Percentiles rank a stretch among this genome's conserved stretches.
Conservation (phyloP, 2,797 vertebrate genomes). For the Arrhamphus sclerolepis region DNA sequence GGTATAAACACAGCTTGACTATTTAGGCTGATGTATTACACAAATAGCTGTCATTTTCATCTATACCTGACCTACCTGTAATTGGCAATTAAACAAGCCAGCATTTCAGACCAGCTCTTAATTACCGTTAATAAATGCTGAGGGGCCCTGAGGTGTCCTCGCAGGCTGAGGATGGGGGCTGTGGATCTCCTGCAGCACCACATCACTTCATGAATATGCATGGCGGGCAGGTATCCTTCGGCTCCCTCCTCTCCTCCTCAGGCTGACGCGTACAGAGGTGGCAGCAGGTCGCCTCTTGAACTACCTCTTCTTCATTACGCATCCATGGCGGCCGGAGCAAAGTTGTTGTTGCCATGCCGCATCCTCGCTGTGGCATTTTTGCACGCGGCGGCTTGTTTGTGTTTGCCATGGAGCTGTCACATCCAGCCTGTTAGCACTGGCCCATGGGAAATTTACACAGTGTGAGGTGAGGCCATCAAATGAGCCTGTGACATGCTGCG, state of each 20-base stretch:
- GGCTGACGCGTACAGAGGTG: conserved; percentile 39
- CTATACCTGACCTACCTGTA: conserved; percentile 76
- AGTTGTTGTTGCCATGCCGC: conserved; percentile 28
- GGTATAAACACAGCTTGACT: conserved; percentile 64
- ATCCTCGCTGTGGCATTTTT: conserved; percentile 47
- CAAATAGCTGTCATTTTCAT: conserved; percentile 78
- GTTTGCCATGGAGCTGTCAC: conserved; percentile 66
- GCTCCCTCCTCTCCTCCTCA: conserved; percentile 18
- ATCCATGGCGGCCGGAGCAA: conserved; percentile 27
- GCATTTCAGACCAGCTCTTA: conserved; percentile 78
- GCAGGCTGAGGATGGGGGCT: conserved; percentile 36
- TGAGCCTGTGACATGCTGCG: conserved; percentile 41
- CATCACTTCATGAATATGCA: conserved; percentile 76
- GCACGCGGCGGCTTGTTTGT: conserved; percentile 54
- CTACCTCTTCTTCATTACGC: conserved; percentile 54
- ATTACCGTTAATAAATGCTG: conserved; percentile 79
- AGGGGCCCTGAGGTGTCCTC: conserved; percentile 70
- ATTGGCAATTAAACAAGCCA: conserved; percentile 82
- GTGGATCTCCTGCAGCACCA: conserved; percentile 40
- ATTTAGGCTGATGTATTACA: conserved; percentile 71
- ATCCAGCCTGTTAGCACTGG: conserved; percentile 56
- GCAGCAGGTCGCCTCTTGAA: conserved; percentile 48
- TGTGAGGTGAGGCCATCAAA: conserved; percentile 52
- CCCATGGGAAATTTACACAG: conserved; percentile 65
- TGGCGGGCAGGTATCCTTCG: conserved; percentile 49